A percentile compares a stretch with the other conserved stretches of the same genome.
Conservation (phyloP, 1,140 invertebrate species). For the Planococcus citri region DNA sequence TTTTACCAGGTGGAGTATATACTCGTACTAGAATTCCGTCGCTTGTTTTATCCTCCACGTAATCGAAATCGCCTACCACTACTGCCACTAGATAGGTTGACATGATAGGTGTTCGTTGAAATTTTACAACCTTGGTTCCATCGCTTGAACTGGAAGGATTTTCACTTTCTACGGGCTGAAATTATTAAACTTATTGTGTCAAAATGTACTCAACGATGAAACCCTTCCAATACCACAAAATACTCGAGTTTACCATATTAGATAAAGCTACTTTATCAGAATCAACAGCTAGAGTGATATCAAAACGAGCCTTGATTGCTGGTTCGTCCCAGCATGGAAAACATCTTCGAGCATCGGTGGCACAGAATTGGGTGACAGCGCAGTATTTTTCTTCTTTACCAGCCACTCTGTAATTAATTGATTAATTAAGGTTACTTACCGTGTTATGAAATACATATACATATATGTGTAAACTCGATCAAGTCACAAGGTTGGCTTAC, state of each 20-base stretch:
- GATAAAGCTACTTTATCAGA: conserved; percentile 68
- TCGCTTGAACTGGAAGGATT: conserved; percentile 39
- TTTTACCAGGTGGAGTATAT: conserved; percentile 83
- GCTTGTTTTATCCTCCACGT: conserved; percentile 63
- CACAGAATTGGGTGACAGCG: conserved; percentile 86
- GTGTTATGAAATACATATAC: no score
- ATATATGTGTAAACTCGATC: no score
- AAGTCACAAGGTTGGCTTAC: no score
- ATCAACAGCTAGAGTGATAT: conserved; percentile 72
- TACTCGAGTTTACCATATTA: conserved; percentile 90
- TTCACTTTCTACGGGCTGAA: conserved; percentile 51
- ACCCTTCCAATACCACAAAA: no score
- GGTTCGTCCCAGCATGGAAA: conserved; percentile 99
- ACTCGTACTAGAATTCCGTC: conserved; percentile 79
- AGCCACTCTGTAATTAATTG: conserved; percentile 28
- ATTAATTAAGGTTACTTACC: no score
- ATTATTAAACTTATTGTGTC: no score
- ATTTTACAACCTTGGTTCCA: conserved; percentile 50
- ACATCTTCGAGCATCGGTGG: conserved; percentile 82
- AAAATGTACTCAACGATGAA: no score
- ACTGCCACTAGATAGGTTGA: conserved; percentile 90
- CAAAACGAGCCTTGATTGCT: conserved; percentile 86
- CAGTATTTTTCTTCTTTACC: conserved; percentile 62
- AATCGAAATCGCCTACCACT: conserved; percentile 89
- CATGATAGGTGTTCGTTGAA: conserved; percentile 85